Base-by-base conservation (phyloP, 2,113 vertebrate species). In the Hippocampus mohnikei region DNA sequence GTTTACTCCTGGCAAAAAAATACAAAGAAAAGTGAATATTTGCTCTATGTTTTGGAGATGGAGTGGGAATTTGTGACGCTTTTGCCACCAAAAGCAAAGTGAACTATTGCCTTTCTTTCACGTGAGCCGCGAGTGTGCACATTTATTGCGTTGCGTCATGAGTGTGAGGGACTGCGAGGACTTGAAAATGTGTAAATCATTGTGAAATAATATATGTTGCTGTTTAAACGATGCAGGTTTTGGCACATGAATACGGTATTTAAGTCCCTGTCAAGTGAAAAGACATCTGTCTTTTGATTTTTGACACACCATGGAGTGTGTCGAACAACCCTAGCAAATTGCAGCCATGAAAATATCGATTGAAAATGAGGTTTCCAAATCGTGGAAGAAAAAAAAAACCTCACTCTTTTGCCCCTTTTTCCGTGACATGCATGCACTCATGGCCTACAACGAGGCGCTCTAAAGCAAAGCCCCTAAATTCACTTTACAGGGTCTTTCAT, bases 1-100 rank as follows among this genome's bases (percentile, higher is more conserved):
- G 88, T 91, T 88, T 71, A 75, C 88, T 71, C 70, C 85, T 74
- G 71, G 82, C 77, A 85, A 66, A 84, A 66, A 87, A 90, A 87
- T 68, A 53, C 3, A 64, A 44, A 21, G 21, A 40, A 41, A 42
- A n/a, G 23, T 42, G 66, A 63, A 81, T 88, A 81, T 79, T 89
- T 84, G 83, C 71, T 70, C 71, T 88, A 86, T 88, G 71, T 80
- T 80, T 69, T 73, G 58, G 76, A 87, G 77, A 75, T 79, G 83
- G 37, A 83, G 79, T 58, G 68, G 83, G 75, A 79, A 74, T 81
- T 33, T 68, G 62, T 82, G 16, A 75, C 88, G 88, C 81, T 53
- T 84, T 86, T 78, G 73, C 59, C 75, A 80, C 81, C 76, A 82
- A 83, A 80, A 72, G 70, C 55, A 82, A 71, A 70, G 40, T 64